Evolutionary conservation across 2,113 vertebrate genomes (phyloP).

Genomic region (Carollia perspicillata): DNA sequence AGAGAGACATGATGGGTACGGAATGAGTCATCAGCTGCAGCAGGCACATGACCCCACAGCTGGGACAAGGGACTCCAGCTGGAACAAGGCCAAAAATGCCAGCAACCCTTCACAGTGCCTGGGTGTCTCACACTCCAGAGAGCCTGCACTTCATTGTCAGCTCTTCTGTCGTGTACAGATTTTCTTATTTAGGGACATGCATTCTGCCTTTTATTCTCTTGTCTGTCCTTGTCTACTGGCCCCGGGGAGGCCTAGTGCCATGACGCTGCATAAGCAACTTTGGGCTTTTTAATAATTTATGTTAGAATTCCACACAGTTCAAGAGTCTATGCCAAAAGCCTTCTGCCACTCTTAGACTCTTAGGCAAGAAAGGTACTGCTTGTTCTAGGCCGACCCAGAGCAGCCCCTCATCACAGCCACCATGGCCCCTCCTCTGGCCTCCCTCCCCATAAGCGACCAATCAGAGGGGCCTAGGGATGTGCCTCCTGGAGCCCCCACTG

Average conservation of each 20-base stretch:
- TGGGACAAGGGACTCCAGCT: neutral
- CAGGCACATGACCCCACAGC: neutral
- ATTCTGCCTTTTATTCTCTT: neutral
- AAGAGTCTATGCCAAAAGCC: neutral
- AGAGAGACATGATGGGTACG: neutral
- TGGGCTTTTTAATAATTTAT: neutral
- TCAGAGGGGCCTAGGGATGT: neutral
- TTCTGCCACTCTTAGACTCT: neutral
- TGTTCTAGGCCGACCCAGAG: too few relatives aligned
- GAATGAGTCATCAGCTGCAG: neutral
- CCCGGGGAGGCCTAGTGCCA: neutral
- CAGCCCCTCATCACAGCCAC: too few relatives aligned
- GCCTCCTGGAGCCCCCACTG: neutral
- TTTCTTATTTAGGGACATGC: neutral
- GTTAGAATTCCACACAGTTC: neutral
- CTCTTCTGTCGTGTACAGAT: neutral
- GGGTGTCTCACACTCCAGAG: neutral
- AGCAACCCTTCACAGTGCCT: neutral
- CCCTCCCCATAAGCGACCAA: neutral
- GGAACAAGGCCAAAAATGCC: neutral
- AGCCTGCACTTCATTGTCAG: neutral
- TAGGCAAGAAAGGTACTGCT: neutral
- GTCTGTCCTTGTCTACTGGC: neutral
- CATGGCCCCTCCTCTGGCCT: neutral
- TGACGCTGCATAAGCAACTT: neutral